Evolutionary conservation across 2,113 vertebrate species (phyloP).

Genomic region (Barnardius zonarius): DNA sequence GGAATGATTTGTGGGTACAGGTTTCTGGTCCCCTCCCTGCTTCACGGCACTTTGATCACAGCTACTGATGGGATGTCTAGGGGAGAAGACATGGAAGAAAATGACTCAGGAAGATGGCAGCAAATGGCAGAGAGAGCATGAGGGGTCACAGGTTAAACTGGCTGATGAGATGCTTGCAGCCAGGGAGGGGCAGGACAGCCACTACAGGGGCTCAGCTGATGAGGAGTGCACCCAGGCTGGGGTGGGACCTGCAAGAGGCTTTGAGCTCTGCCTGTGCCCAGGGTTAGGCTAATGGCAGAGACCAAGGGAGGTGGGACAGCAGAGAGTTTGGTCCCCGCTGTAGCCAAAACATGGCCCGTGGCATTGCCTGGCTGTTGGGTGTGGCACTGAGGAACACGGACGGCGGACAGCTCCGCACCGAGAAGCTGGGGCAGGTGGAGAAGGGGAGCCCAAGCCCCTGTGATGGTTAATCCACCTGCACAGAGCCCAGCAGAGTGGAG

Average conservation of each 20-base stretch:
- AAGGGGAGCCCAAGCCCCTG: background rate
- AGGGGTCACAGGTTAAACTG: background rate
- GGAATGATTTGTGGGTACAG: background rate
- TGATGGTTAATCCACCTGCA: background rate
- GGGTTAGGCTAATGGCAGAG: background rate
- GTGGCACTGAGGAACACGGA: background rate
- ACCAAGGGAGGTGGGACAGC: background rate
- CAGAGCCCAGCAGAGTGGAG: background rate
- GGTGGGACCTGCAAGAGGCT: background rate
- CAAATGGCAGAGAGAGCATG: background rate
- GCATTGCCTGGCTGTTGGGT: background rate
- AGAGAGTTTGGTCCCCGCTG: background rate
- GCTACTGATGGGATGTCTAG: background rate
- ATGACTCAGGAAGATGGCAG: background rate
- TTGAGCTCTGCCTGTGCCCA: background rate
- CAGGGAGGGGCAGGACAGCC: background rate
- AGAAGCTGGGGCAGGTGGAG: background rate
- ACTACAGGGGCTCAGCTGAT: background rate
- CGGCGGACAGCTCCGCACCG: background rate
- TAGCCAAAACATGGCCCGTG: background rate
- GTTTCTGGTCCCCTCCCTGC: background rate
- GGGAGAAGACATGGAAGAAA: fast-evolving
- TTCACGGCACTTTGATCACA: background rate
- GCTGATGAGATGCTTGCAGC: background rate
- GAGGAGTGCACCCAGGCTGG: background rate